phyloP scores from a whole-genome alignment of 2,113 vertebrate genomes.

The Emberiza fucata region DNA sequence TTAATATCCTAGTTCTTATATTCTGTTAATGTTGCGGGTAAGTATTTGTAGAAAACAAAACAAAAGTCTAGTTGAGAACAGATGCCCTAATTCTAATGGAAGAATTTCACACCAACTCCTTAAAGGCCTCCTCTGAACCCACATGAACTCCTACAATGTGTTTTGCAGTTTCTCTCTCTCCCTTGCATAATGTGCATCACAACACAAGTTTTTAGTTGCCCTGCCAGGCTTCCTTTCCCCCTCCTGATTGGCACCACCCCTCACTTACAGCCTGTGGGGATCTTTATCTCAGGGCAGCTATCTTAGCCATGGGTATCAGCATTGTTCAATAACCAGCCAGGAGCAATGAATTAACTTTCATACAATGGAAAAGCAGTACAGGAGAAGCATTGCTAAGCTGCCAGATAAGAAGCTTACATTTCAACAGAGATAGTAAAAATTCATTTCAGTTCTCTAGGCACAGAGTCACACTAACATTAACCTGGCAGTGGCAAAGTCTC shows the following conservation, averaged over 20 bases:
- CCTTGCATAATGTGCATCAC: background rate
- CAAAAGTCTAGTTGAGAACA: background rate
- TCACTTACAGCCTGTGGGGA: background rate
- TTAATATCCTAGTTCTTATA: background rate
- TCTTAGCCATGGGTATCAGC: background rate
- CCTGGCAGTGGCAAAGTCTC: background rate
- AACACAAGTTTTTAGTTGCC: background rate
- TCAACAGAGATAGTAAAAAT: background rate
- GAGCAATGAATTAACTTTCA: background rate
- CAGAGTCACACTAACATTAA: background rate
- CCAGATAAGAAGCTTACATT: background rate
- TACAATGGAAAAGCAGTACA: background rate
- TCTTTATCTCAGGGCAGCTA: background rate
- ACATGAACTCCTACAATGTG: background rate
- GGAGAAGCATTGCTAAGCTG: background rate
- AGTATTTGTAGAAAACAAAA: background rate
- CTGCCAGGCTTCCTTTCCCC: background rate
- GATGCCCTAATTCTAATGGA: background rate
- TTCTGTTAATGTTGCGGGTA: background rate
- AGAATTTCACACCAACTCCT: background rate
- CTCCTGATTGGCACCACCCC: background rate
- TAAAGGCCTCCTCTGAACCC: background rate
- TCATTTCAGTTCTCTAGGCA: background rate
- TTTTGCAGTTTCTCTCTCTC: background rate
- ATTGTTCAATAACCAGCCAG: background rate